Evolutionary conservation across 1,140 invertebrate genomes (phyloP).

Genomic region (Chrysomallon squamiferum): DNA sequence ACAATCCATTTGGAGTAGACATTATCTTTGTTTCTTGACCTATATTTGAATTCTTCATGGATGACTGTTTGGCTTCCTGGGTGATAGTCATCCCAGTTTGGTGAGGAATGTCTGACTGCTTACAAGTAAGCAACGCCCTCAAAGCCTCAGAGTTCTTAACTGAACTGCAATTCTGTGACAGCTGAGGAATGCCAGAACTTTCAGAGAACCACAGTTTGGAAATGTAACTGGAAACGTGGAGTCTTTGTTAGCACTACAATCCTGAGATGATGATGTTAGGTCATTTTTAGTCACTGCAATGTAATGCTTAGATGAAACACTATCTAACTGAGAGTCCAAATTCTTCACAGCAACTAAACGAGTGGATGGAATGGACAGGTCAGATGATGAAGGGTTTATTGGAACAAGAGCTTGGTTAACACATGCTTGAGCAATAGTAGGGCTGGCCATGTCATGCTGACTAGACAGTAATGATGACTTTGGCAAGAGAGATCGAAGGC

Average conservation of each 20-base stretch:
- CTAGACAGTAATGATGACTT: background rate
- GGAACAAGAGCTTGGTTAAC: background rate
- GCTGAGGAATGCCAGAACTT: background rate
- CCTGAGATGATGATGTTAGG: no score
- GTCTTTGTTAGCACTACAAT: no score
- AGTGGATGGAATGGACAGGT: background rate
- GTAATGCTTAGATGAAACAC: no score
- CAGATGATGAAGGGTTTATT: background rate
- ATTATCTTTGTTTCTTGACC: slow-evolving; percentile 13
- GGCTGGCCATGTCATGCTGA: background rate
- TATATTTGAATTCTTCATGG: background rate
- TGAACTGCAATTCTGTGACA: slow-evolving; percentile 9
- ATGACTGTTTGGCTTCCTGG: slow-evolving; percentile 5
- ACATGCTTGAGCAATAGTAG: background rate
- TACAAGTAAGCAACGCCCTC: background rate
- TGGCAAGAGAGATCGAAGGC: background rate
- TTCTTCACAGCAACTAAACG: background rate
- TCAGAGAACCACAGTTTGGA: no score
- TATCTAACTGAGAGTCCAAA: background rate
- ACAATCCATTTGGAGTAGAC: slow-evolving; percentile 35
- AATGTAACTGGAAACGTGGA: no score
- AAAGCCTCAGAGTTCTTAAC: slow-evolving; percentile 10
- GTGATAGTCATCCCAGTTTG: background rate
- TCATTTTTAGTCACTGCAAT: background rate
- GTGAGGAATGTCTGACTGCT: background rate